A percentile compares a stretch with the other conserved stretches of the same genome.
Evolutionary conservation across 2,797 vertebrate genomes (phyloP).

Genomic region (Triplophysa yarkandensis): DNA sequence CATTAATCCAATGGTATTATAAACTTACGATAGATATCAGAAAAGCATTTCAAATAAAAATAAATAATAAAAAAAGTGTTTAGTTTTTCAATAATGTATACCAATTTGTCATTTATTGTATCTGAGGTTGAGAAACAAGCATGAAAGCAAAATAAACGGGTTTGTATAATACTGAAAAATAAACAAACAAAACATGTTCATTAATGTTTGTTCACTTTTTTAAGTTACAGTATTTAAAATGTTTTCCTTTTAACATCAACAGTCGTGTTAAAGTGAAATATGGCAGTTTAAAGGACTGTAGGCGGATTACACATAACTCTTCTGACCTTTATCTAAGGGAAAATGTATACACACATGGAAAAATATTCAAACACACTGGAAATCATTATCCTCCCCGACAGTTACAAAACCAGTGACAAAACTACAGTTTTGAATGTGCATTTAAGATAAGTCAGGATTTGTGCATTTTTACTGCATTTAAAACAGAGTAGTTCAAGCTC

Average conservation of each 20-base stretch:
- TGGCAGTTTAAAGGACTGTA: neutral
- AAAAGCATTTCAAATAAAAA: neutral
- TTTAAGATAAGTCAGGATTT: neutral
- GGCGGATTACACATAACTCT: constrained; percentile 1
- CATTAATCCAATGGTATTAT: too few species aligned
- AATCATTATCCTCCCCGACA: neutral
- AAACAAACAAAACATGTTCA: neutral
- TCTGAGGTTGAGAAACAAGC: neutral
- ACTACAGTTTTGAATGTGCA: neutral
- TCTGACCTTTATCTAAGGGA: neutral
- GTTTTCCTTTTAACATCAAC: neutral
- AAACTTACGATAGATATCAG: neutral
- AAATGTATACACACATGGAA: constrained; percentile 6
- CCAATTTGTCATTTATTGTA: neutral
- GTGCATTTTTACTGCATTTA: neutral
- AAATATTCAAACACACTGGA: neutral
- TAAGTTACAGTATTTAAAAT: neutral
- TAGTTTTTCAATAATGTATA: neutral
- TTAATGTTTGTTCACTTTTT: neutral
- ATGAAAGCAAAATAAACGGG: neutral
- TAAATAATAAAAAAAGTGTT: too few species aligned
- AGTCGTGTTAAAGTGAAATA: neutral
- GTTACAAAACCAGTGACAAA: neutral
- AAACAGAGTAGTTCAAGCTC: too few species aligned
- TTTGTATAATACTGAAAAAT: neutral